Evolutionary conservation across 2,113 vertebrate genomes (phyloP).

Genomic region (Thamnaconus septentrionalis): DNA sequence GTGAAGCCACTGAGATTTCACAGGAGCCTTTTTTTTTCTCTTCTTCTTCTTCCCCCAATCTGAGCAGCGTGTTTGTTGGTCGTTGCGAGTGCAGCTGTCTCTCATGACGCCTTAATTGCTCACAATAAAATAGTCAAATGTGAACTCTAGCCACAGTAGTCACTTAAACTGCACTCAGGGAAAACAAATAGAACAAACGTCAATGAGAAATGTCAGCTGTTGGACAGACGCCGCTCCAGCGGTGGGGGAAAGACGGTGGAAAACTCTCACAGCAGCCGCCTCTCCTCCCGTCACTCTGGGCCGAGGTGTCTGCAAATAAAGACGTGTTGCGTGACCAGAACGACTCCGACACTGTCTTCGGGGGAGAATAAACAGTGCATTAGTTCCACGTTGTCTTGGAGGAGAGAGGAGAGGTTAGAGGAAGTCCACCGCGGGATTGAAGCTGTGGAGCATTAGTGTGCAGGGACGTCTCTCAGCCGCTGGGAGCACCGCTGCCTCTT

Average conservation of each 20-base stretch:
- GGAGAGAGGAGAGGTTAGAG: slow-evolving; percentile 59
- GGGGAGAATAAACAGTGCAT: slow-evolving; percentile 69
- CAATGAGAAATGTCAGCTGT: no score
- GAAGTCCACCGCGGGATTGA: slow-evolving; percentile 54
- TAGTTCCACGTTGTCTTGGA: slow-evolving; percentile 73
- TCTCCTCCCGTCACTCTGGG: background rate
- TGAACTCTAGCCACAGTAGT: slow-evolving; percentile 25
- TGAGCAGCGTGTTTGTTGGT: no score
- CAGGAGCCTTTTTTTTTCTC: no score
- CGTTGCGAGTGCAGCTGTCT: no score
- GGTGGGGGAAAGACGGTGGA: no score
- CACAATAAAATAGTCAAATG: slow-evolving; percentile 32
- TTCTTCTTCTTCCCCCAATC: no score
- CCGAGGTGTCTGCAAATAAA: slow-evolving; percentile 38
- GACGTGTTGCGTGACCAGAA: slow-evolving; percentile 57
- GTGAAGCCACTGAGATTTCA: no score
- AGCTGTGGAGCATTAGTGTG: slow-evolving; percentile 54
- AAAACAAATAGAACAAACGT: no score
- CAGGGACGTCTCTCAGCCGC: slow-evolving; percentile 29
- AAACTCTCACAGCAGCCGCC: no score
- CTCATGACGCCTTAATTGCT: no score
- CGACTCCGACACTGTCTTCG: slow-evolving; percentile 55
- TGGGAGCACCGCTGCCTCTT: slow-evolving; percentile 14
- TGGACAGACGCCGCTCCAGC: background rate
- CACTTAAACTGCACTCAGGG: background rate